Conservation (phyloP, 1,140 invertebrate genomes). For the Hypsibius dujardini region DNA sequence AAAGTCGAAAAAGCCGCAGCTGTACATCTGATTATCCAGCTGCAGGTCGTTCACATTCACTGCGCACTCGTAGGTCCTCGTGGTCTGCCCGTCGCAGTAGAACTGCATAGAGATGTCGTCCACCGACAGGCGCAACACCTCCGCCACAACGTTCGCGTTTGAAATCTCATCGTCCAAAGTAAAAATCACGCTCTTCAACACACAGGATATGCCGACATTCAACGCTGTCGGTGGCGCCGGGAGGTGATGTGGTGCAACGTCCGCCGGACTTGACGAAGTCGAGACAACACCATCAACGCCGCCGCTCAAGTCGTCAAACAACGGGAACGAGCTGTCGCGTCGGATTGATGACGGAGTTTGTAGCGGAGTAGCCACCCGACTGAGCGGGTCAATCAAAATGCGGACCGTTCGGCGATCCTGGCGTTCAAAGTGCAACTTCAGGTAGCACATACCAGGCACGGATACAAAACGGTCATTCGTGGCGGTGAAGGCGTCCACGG, state of each 20-base stretch:
- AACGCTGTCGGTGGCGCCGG: conserved; percentile 24
- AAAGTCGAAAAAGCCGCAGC: conserved; percentile 34
- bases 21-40: conserved; percentile 58
- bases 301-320: conserved; percentile 21
- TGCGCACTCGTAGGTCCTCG: conserved; percentile 22
- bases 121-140: conserved; percentile 27
- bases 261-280: conserved; percentile 21
- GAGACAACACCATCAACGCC: conserved; percentile 24
- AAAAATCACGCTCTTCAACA: conserved; percentile 21
- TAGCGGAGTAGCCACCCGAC: conserved; percentile 49
- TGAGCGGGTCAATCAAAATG: conserved; percentile 45
- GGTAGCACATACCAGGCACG: conserved; percentile 46
- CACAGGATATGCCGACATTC: conserved; percentile 23
- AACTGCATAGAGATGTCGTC: conserved; percentile 26
- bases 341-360: conserved; percentile 30
- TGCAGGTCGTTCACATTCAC: conserved; percentile 41
- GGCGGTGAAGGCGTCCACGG: not conserved
- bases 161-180: conserved; percentile 26
- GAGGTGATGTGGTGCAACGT: no score
- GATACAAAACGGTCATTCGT: conserved; percentile 46
- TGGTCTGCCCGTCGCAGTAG: conserved; percentile 24
- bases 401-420: conserved; percentile 38
- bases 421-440: conserved; percentile 46
- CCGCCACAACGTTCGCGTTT: conserved; percentile 23
- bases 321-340: conserved; percentile 23